These are phyloP conservation scores for Tetranychus truncatus DNA, from an alignment of 2,888 invertebrate species.

Conservation along the genomic window DNA sequence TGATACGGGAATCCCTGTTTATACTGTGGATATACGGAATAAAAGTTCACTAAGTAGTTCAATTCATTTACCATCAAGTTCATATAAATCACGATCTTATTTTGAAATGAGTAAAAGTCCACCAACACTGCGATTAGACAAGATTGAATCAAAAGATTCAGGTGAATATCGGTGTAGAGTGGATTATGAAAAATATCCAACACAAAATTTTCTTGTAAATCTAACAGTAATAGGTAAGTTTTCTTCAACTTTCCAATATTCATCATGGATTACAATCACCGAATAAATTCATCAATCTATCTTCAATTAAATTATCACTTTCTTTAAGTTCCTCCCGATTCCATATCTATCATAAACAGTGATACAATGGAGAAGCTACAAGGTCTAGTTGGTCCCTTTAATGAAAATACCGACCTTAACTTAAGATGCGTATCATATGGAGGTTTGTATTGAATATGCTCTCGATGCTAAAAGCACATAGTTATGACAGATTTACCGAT, in stretches of 20 bases:
- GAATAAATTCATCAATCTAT: no score
- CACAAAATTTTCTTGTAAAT: conserved; percentile 10
- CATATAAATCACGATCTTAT: conserved; percentile 25
- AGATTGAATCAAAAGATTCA: conserved; percentile 59
- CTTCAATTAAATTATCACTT: no score
- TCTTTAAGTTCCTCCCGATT: conserved; percentile 58
- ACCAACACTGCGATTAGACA: conserved; percentile 42
- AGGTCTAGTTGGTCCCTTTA: conserved; percentile 60
- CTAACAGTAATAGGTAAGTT: conserved; percentile 15
- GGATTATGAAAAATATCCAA: conserved; percentile 54
- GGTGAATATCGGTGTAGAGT: conserved; percentile 73
- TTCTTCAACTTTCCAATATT: not conserved
- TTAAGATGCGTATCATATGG: conserved; percentile 49
- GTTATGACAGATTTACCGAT: not conserved
- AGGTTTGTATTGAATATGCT: not conserved
- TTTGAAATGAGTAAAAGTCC: conserved; percentile 26
- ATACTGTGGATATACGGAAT: conserved; percentile 25
- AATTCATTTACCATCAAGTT: conserved; percentile 21
- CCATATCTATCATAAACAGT: conserved; percentile 62
- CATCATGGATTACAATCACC: no score
- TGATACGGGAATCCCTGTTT: conserved; percentile 23
- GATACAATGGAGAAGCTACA: conserved; percentile 58
- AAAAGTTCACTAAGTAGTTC: conserved; percentile 18
- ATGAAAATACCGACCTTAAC: conserved; percentile 64
- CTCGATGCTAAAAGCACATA: not conserved